Percentiles rank a stretch among this genome's conserved stretches.
Evolutionary conservation across 2,888 invertebrate genomes (phyloP).

Genomic region (Acrocyrtus sp.): DNA sequence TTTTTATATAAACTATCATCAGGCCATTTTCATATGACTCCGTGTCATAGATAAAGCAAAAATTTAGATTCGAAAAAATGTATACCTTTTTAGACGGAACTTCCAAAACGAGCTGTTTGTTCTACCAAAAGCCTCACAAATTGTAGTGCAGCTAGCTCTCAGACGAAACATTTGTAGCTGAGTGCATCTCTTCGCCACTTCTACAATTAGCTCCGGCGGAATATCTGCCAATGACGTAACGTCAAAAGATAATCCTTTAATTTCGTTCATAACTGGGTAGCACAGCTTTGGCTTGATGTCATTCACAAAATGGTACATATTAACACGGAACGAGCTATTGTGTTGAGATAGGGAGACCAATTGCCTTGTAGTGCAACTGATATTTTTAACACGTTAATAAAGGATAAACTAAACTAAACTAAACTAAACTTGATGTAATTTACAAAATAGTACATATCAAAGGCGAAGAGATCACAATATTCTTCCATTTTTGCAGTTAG

Average conservation of each 20-base stretch:
- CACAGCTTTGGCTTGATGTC: constrained; percentile 29
- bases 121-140: not conserved
- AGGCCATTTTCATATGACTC: not conserved
- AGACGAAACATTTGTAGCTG: constrained; percentile 10
- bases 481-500: constrained; percentile 8
- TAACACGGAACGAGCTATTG: not conserved
- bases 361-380: too few relatives aligned
- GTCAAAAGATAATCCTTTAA: constrained; percentile 28
- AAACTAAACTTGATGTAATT: too few relatives aligned
- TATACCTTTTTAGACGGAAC: constrained; percentile 21
- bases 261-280: constrained; percentile 38
- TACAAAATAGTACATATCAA: too few relatives aligned
- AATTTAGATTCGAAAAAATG: not conserved
- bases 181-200: constrained; percentile 25
- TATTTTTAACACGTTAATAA: too few relatives aligned
- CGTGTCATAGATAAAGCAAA: not conserved
- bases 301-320: constrained; percentile 7
- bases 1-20: not conserved
- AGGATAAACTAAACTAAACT: too few relatives aligned
- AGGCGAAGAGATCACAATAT: constrained; percentile 6
- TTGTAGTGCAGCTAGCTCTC: constrained; percentile 8
- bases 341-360: not conserved
- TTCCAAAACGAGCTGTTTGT: constrained; percentile 31
- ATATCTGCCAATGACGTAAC: constrained; percentile 27
- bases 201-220: constrained; percentile 34